A percentile compares a stretch with the other conserved stretches of the same genome.
These are phyloP conservation scores for Epinephelus lanceolatus DNA, from an alignment of 2,113 vertebrate species.

Conservation along the genomic window DNA sequence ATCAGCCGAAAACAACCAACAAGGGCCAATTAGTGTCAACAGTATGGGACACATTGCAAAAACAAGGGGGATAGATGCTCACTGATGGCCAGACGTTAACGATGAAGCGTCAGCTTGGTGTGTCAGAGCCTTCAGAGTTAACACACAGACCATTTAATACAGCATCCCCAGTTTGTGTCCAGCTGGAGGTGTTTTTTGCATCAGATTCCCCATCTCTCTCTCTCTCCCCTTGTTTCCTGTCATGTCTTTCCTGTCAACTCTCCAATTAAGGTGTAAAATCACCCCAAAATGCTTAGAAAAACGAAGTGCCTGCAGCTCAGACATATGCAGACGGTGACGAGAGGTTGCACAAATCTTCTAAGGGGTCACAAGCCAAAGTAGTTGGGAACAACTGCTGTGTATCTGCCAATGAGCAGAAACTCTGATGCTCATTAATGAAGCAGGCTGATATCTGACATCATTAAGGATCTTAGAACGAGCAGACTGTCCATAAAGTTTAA, in stretches of 20 bases:
- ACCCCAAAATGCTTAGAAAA: neutral
- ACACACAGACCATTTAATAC: neutral
- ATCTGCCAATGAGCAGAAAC: neutral
- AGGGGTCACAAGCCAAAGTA: neutral
- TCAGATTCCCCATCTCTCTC: neutral
- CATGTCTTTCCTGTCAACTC: neutral
- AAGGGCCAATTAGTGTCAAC: too few relatives aligned
- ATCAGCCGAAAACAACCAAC: too few relatives aligned
- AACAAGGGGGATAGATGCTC: too few relatives aligned
- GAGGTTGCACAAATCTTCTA: neutral
- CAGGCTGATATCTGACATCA: neutral
- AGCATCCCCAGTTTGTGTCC: neutral
- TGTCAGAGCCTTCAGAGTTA: too few relatives aligned
- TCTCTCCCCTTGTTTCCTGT: neutral
- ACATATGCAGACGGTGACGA: neutral
- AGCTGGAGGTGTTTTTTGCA: neutral
- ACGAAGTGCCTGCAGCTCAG: neutral
- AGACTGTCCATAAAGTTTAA: slow-evolving; percentile 22
- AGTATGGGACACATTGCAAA: too few relatives aligned
- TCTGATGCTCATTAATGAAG: neutral
- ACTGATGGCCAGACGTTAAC: too few relatives aligned
- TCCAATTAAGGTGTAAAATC: neutral
- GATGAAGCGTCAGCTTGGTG: too few relatives aligned
- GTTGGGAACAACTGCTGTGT: neutral
- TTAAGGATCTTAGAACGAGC: slow-evolving; percentile 6